Percentiles rank a stretch among this genome's conserved stretches.
Conservation (phyloP, 2,113 vertebrate genomes). For the Amphiprion ocellaris region DNA sequence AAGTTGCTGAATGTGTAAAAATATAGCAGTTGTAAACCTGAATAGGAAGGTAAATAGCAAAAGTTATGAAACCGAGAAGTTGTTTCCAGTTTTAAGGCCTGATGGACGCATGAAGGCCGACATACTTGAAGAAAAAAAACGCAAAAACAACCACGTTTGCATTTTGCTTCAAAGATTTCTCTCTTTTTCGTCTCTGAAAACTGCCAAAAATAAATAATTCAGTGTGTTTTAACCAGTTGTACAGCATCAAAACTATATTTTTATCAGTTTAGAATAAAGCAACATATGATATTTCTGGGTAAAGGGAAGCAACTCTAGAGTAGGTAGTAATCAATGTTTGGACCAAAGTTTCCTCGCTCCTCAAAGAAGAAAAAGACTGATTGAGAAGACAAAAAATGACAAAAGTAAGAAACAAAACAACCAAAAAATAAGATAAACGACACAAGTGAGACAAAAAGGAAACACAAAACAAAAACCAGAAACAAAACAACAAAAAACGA, state of each 20-base stretch:
- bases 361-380: too few relatives aligned
- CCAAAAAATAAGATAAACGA: too few relatives aligned
- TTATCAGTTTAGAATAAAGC: neutral
- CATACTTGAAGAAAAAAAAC: neutral
- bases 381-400: too few relatives aligned
- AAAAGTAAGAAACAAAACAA: too few relatives aligned
- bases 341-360: too few relatives aligned
- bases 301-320: neutral
- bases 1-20: constrained; percentile 7
- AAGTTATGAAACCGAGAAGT: neutral
- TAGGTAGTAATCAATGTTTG: neutral
- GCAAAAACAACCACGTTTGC: neutral
- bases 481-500: too few relatives aligned
- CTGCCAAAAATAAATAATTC: neutral
- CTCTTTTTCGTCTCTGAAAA: neutral
- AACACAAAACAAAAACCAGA: too few relatives aligned
- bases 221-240: neutral
- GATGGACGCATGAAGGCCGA: neutral
- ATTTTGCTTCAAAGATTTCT: neutral
- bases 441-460: too few relatives aligned
- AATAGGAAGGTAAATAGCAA: constrained; percentile 3
- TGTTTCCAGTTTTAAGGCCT: constrained; percentile 3
- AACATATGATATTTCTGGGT: neutral
- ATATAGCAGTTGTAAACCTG: neutral
- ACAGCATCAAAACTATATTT: neutral